Evolutionary conservation across 2,113 vertebrate species (phyloP), one percentile per base, ranked within the genome.

Genomic region (Otolemur garnettii): DNA sequence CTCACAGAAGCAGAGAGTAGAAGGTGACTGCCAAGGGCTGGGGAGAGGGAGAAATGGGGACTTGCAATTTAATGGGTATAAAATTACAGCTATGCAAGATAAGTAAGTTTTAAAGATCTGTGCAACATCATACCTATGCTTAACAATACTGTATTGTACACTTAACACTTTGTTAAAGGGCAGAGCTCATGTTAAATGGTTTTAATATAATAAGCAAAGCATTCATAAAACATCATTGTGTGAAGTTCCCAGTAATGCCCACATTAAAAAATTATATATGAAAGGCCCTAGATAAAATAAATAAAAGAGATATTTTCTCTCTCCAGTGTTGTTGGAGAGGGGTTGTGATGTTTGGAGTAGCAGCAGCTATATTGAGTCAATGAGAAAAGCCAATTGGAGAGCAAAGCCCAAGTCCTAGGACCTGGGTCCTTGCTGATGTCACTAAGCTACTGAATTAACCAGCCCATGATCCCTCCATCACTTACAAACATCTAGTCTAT

Each of bases 91-190:
- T n/a, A 10, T 7, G 19, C 14, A 28, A 38, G 78, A 30, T 60
- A 60, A 64, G 5, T 53, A 4, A 4, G 45, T 19, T 38, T 84
- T 50, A 30, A 10, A 78, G 55, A 12, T 19, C 22, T 5, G 10
- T 28, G 18, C 24, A 42, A 12, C 55, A 2, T 19, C 4, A 0
- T 35, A 7, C n/a, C 55, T 42, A 0, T 22, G 30, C 12, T 17
- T 55, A 35, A 33, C 28, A 30, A 7, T 45, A 17, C 19, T 8
- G 35, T 68, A 14, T 6, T 6, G 13, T 33, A 38, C 50, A 6
- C 60, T 59, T 82, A 75, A 87, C 57, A 59, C 2, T 18, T 53
- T 53, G 11, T 17, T 59, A 10, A 45, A 95, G 26, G 28, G 24
- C 74, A 66, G 68, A 10, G n/a, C 68, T 74, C 22, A 30, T 18